Percentiles rank a stretch among this genome's conserved stretches.
These are phyloP conservation scores for Lutraria lutraria DNA, from an alignment of 2,888 invertebrate genomes.

Conservation along the genomic window DNA sequence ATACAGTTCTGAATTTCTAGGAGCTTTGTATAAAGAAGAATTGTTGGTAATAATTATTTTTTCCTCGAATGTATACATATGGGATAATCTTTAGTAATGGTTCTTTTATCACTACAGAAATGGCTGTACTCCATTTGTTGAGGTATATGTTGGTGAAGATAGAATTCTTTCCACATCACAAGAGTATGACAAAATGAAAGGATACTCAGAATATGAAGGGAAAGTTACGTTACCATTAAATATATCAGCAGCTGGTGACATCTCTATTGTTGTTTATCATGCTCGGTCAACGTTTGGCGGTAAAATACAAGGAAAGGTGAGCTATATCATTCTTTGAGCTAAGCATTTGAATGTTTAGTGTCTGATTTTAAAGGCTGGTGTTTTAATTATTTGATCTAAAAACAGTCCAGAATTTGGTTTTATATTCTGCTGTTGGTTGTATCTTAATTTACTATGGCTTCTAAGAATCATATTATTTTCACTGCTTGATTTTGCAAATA, in stretches of 20 bases:
- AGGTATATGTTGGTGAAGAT: conserved; percentile 94
- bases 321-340: background rate
- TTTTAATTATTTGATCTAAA: too few species aligned
- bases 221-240: conserved; percentile 90
- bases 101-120: conserved; percentile 89
- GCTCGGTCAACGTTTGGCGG: conserved; percentile 94
- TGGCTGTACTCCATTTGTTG: conserved; percentile 97
- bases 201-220: conserved; percentile 84
- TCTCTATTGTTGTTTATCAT: conserved; percentile 92
- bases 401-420: too few species aligned
- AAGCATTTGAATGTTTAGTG: background rate
- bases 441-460: too few species aligned
- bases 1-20: too few species aligned
- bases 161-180: conserved; percentile 93
- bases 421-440: too few species aligned
- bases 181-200: conserved; percentile 95
- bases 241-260: conserved; percentile 94
- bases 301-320: conserved; percentile 89
- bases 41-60: background rate
- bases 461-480: too few species aligned
- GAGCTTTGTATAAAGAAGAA: background rate
- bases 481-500: too few species aligned
- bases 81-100: background rate
- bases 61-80: background rate
- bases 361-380: too few species aligned